Base-by-base conservation (phyloP, 53 echinoderm and acorn worm species). In the Antedon mediterranea region DNA sequence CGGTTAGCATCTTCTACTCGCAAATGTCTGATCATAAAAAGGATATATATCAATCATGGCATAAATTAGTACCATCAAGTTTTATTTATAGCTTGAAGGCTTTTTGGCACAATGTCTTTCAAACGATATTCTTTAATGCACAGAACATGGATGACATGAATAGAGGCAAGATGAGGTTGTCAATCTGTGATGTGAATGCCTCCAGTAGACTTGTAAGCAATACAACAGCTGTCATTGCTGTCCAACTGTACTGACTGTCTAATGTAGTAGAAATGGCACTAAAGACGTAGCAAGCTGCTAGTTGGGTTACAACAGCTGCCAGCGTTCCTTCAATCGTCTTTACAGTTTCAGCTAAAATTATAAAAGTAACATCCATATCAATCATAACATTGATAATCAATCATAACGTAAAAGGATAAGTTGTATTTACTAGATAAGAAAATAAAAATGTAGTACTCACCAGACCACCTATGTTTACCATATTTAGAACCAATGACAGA, bases 261-360 rank as follows among this genome's bases (percentile, higher is more conserved):
- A 33, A 28, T 26, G 83, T 79, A 23, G 71, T 72, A 9, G 85
- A 80, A n/a, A 78, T 32, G 26, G 86, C 71, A 2, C 85, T 83
- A 29, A 83, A 83, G 44, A 78, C 34, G 32, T 72, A 76, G 70
- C 98, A 98, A 37, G 84, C 84, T 3, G 88, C 30, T 4, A 88
- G 75, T 73, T 98, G 98, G 31, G 77, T 80, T 11, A 90, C 76
- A 4, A 92, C 74, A 34, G 98, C 98, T 72, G 86, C 92, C 44
- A 85, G 20, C 0, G 98, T 98, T 26, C 98, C 98, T 73, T 93
- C 92, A 11, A 92, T 72, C n/a, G 98, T 92, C 73, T 98, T 98
- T 33, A 86, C 88, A 18, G 92, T 88, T 32, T 85, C 98, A 92
- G 83, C 27, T 30, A 28, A 31, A 78, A 28, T 18, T 18, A 11